phyloP scores from a whole-genome alignment of 2,113 vertebrate species.

The Brienomyrus longianalis region DNA sequence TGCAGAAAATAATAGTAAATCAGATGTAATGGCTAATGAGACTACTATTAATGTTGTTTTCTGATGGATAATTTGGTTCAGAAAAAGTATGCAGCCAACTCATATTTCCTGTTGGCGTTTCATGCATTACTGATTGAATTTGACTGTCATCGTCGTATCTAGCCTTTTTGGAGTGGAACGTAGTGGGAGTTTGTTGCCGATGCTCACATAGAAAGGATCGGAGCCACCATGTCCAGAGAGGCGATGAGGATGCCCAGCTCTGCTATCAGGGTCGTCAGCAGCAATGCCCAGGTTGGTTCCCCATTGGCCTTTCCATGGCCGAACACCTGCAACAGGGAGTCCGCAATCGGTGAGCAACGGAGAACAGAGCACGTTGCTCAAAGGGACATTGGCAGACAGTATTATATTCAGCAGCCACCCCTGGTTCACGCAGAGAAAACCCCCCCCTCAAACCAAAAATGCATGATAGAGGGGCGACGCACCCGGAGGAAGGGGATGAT shows the following conservation, averaged over 20 bases:
- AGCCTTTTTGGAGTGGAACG: neutral
- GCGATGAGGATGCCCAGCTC: constrained; percentile 97
- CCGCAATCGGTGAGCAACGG: neutral
- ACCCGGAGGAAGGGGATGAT: constrained; percentile 95
- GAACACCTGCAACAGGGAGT: constrained; percentile 67
- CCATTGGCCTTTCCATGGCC: constrained; percentile 91
- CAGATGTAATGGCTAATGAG: neutral
- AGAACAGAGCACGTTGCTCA: neutral
- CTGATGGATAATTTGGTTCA: neutral
- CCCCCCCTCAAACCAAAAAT: neutral
- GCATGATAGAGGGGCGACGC: neutral
- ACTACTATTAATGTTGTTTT: neutral
- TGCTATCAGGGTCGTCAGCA: constrained; percentile 87
- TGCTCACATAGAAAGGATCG: constrained; percentile 95
- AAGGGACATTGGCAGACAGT: no score
- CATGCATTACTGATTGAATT: neutral
- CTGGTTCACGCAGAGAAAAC: neutral
- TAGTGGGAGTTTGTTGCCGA: neutral
- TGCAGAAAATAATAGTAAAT: neutral
- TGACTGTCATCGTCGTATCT: neutral
- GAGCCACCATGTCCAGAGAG: constrained; percentile 95
- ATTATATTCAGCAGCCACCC: neutral
- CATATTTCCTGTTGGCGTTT: neutral
- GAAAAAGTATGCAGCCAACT: neutral
- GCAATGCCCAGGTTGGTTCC: constrained; percentile 90